phyloP scores from a whole-genome alignment of 2,113 vertebrate species.

The Mustela lutreola region DNA sequence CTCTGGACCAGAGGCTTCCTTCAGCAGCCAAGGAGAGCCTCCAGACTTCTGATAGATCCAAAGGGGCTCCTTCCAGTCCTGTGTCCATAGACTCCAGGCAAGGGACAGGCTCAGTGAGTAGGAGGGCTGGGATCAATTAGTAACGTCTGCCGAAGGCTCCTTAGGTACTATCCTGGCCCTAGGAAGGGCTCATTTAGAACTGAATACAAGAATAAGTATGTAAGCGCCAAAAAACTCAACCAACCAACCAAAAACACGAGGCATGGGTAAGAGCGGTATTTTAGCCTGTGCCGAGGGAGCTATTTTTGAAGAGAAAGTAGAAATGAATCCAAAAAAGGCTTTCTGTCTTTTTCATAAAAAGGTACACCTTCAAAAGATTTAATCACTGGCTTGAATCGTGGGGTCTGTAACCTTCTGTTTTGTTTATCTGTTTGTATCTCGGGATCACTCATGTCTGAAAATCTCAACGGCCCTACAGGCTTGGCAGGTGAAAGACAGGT shows the following conservation, averaged over 20 bases:
- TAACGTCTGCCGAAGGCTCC: neutral
- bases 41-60: neutral
- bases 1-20: neutral
- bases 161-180: neutral
- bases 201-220: neutral
- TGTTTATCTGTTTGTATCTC: neutral
- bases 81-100: neutral
- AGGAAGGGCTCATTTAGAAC: neutral
- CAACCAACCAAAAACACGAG: neutral
- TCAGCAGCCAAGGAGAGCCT: neutral
- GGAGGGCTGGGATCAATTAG: neutral
- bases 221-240: neutral
- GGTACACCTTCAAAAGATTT: neutral
- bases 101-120: neutral
- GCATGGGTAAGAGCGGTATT: neutral
- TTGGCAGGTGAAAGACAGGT: neutral
- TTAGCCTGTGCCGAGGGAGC: neutral
- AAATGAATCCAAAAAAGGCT: neutral
- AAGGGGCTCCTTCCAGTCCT: neutral
- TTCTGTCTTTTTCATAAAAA: neutral
- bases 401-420: neutral
- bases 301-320: neutral
- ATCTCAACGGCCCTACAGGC: neutral
- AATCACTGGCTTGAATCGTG: neutral
- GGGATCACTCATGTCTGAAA: neutral